phyloP scores from a whole-genome alignment of 2,888 invertebrate genomes.

The Tortricodes alternella region DNA sequence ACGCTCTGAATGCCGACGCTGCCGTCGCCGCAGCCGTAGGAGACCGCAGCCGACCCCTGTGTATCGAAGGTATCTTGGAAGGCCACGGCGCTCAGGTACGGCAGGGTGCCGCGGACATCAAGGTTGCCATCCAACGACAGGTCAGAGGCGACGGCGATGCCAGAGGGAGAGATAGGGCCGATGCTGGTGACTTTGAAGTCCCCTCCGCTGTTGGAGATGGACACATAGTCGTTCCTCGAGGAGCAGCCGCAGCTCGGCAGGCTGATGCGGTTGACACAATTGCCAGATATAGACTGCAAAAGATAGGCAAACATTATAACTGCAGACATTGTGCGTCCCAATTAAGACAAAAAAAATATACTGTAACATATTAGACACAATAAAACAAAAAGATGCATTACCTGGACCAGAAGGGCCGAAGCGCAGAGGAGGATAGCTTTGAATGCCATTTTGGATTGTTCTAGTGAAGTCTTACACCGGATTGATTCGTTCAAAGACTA shows the following conservation, averaged over 20 bases:
- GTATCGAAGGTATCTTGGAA: constrained; percentile 39
- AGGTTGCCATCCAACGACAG: constrained; percentile 49
- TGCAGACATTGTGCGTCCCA: no score
- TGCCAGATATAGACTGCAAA: constrained; percentile 14
- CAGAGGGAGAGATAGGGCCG: constrained; percentile 44
- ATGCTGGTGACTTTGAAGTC: constrained; percentile 35
- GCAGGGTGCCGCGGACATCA: constrained; percentile 44
- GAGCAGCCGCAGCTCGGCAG: constrained; percentile 16
- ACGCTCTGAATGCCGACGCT: constrained; percentile 2
- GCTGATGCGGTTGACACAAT: constrained; percentile 15
- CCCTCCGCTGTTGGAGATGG: constrained; percentile 18
- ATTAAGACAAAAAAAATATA: no score
- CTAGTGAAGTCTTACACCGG: not conserved
- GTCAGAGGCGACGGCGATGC: constrained; percentile 51
- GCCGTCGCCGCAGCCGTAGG: constrained; percentile 20
- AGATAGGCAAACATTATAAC: constrained; percentile 18
- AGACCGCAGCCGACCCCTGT: not conserved
- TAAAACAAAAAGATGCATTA: constrained; percentile 9
- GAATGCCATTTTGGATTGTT: constrained; percentile 19
- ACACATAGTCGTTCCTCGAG: not conserved
- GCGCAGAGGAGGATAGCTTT: constrained; percentile 33
- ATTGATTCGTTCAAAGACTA: not conserved
- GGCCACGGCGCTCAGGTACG: constrained; percentile 48
- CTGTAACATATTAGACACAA: not conserved
- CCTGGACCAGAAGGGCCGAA: constrained; percentile 37